Evolutionary conservation across 2,113 vertebrate genomes (phyloP), one percentile per base, ranked within the genome.

Genomic region (Argyrosomus japonicus): DNA sequence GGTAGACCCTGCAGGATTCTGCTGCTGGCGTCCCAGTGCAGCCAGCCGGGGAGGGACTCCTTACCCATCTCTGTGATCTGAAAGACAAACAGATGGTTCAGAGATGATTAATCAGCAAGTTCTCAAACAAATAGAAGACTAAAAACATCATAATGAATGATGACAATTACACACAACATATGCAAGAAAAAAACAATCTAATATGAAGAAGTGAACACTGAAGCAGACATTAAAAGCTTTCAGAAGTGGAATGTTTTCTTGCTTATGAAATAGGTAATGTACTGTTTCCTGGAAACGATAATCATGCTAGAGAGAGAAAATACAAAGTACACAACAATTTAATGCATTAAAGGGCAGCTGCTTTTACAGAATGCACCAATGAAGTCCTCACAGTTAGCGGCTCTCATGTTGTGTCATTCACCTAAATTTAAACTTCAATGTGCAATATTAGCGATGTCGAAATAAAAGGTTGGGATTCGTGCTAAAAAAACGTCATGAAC

Each of bases 21-120:
- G 88, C 92, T 96, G 79, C 92, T 82, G 0, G 68, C 14, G 0
- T 99, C 96, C 98, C 98, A 99, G 88, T 97, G 96, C 69, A 99
- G 91, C 98, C 98, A 99, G 50, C 94, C 90, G 0, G 98, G 98
- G 53, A 99, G 94, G 8, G 91, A 93, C 7, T 97, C 97, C 89
- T 97, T 98, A 50, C 97, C 97, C 29, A 95, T 93, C 57, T 99
- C 97, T 0, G 95, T 95, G 7, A 99, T 95, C 98, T 99, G 88
- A 6, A 70, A 87, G n/a, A 82, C 1, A 50, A 65, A 77, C 19
- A 57, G 25, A 54, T 12, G 10, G 1, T 6, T 13, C 15, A 36
- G 18, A 45, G 19, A 27, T 29, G 14, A 29, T 27, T 27, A 18
- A 67, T 65, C 32, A 36, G 32, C 32, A 36, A 36, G 32, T 36